A percentile compares a stretch with the other conserved stretches of the same genome.
These are phyloP conservation scores for Nycticorax nycticorax DNA, from an alignment of 2,113 vertebrate species.

Conservation along the genomic window DNA sequence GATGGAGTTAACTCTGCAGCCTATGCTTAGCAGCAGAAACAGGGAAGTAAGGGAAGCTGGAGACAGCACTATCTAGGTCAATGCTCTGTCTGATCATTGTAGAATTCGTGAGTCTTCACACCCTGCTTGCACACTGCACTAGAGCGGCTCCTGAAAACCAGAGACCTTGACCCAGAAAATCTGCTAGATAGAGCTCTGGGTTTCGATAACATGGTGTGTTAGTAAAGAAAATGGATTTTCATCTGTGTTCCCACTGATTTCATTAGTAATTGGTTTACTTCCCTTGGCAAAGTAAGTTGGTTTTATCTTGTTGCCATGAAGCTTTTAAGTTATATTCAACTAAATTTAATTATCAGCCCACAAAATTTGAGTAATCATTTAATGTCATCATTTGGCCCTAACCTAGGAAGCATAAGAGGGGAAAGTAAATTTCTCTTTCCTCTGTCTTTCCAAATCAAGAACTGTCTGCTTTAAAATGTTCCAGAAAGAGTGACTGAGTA, in stretches of 20 bases:
- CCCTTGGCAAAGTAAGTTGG: accelerated
- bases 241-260: neutral
- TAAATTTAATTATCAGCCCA: neutral
- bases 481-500: neutral
- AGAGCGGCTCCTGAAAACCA: neutral
- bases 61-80: neutral
- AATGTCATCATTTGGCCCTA: neutral
- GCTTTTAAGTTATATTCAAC: neutral
- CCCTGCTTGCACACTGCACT: neutral
- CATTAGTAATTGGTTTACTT: neutral
- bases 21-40: neutral
- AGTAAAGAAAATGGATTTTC: neutral
- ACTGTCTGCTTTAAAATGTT: neutral
- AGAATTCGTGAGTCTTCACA: neutral
- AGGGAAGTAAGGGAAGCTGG: neutral
- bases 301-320: neutral
- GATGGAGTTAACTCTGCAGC: neutral
- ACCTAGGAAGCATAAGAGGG: neutral
- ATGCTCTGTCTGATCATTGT: neutral
- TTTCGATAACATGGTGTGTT: neutral
- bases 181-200: neutral
- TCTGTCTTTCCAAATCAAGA: neutral
- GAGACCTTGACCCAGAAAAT: neutral
- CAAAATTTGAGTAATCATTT: neutral
- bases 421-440: neutral